phyloP scores from a whole-genome alignment of 2,888 invertebrate species.

The Nomada hirtipes region DNA sequence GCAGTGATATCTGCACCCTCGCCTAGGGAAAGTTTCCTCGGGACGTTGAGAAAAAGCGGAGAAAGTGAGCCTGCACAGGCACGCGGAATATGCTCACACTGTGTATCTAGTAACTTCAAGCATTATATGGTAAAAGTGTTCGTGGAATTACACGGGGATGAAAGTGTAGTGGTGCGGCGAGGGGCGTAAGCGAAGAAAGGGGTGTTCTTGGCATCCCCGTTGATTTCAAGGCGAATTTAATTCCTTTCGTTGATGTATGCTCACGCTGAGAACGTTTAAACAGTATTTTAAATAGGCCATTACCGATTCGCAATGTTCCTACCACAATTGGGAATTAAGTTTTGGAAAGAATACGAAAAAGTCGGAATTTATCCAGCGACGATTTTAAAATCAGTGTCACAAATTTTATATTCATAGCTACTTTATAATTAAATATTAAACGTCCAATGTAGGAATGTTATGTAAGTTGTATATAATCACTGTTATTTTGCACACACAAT shows the following conservation, averaged over 20 bases:
- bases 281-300: conserved; percentile 1
- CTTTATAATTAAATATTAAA: too few species aligned
- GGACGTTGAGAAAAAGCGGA: conserved; percentile 29
- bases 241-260: too few species aligned
- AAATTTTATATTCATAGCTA: too few species aligned
- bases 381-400: background rate
- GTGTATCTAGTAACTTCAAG: too few species aligned
- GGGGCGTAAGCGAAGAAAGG: background rate
- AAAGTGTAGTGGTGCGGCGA: conserved; percentile 9
- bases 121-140: too few species aligned
- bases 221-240: too few species aligned
- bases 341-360: background rate
- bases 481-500: too few species aligned
- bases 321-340: background rate
- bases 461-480: too few species aligned
- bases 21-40: too few species aligned
- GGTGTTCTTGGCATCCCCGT: conserved; percentile 18
- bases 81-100: too few species aligned
- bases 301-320: background rate
- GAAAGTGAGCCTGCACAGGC: conserved; percentile 37
- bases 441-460: too few species aligned
- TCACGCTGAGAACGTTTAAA: conserved; percentile 1
- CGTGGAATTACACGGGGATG: too few species aligned
- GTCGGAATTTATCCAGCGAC: background rate
- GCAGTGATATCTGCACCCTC: background rate